A percentile compares a stretch with the other conserved stretches of the same genome.
These are phyloP conservation scores for Leucophora obtusa DNA, from an alignment of 2,888 invertebrate species.

Conservation along the genomic window DNA sequence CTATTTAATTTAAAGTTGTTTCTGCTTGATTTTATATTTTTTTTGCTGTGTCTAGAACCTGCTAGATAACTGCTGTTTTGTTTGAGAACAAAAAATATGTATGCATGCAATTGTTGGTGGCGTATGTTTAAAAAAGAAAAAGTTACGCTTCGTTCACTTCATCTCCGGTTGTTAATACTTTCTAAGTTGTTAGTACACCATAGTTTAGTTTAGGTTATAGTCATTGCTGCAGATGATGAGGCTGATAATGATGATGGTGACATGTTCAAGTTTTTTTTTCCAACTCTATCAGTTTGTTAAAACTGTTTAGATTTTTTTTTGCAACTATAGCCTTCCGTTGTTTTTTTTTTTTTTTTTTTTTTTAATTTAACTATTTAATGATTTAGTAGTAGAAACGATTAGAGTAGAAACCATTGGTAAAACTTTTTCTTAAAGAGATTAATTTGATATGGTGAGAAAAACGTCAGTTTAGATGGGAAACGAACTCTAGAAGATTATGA, in stretches of 20 bases:
- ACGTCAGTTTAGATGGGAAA: too few relatives aligned
- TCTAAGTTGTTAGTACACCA: conserved; percentile 14
- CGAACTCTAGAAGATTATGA: too few relatives aligned
- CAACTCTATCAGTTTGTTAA: conserved; percentile 19
- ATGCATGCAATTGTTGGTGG: not conserved
- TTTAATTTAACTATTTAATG: conserved; percentile 11
- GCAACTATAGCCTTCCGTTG: not conserved
- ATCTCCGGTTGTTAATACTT: conserved; percentile 54
- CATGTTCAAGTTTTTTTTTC: conserved; percentile 47
- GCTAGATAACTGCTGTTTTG: conserved; percentile 51
- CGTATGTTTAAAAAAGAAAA: conserved; percentile 38
- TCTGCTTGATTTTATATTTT: too few relatives aligned
- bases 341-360: conserved; percentile 9
- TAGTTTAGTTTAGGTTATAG: conserved; percentile 30
- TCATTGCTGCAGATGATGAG: conserved; percentile 36
- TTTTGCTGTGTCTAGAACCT: too few relatives aligned
- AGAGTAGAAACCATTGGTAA: conserved; percentile 40
- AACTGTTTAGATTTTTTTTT: conserved; percentile 19
- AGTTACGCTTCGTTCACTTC: conserved; percentile 52
- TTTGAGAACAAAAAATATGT: not conserved
- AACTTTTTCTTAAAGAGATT: conserved; percentile 36
- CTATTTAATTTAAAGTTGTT: too few relatives aligned
- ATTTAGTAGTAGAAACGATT: conserved; percentile 35
- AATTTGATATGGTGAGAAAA: not conserved
- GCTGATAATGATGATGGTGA: conserved; percentile 47